Base-by-base conservation (phyloP, 2,888 invertebrate species). In the Lycaena phlaeas region DNA sequence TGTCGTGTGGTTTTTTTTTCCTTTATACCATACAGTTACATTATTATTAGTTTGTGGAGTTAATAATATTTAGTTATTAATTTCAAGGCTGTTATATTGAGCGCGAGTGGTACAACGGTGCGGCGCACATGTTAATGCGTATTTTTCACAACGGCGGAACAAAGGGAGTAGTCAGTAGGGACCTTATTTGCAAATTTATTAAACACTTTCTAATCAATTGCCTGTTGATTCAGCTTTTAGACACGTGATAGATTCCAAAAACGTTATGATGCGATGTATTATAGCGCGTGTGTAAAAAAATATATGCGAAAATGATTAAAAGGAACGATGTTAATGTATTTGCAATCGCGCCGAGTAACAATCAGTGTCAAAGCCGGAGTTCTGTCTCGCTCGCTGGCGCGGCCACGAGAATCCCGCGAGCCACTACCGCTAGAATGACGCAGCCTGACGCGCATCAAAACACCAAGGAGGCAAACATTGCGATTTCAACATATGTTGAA, bases 241-340 rank as follows among this genome's bases (percentile, higher is more conserved):
- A 68, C 78, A 72, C 78, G 78, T 59, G 59, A 59, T 54, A 51
- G 50, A 52, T 68, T 68, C 68, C 68, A 66, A 67, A 65, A 65
- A 70, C 63, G 62, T 61, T 61, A 76, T 59, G 67, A 79, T 78
- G 78, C 64, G 62, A 69, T 64, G 56, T 65, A 61, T 59, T 64
- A 66, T 68, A 70, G 70, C 72, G 72, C 66, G 71, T 64, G 68
- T 69, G 59, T 67, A 67, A 66, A 77, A 70, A 70, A 77, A 74
- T 75, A 64, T 74, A 78, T 76, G 70, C 69, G 78, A 82, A 81
- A 82, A 84, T 84, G 84, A 82, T 84, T 74, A 84, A 81, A 82
- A 78, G 77, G 67, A 84, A 82, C 68, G 64, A 78, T 71, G 82
- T 81, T 81, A 82, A 82, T 82, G 81, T 78, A 67, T 82, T 81